Evolutionary conservation across 2,113 vertebrate genomes (phyloP), one percentile per base, ranked within the genome.

Genomic region (Gnathonemus echidnorhynchus): DNA sequence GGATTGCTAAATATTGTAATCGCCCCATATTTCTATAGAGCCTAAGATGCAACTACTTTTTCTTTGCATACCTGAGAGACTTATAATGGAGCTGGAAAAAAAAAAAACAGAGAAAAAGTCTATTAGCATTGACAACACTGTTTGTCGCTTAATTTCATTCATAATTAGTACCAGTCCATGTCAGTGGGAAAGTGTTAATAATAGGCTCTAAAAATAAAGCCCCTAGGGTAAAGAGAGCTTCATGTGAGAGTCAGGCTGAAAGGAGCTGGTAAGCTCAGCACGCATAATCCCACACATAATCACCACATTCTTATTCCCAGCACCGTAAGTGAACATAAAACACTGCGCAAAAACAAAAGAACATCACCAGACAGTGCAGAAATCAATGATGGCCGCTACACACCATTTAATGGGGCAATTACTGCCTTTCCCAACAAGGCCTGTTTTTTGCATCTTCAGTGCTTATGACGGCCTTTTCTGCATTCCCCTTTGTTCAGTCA

Each of bases 401-500:
- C n/a, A 53, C 52, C 15, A 21, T 85, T 31, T 27, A 35, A 31
- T 46, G 9, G 56, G 15, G n/a, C 39, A 58, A 66, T 88, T 35
- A 83, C 86, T 90, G 90, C 91, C 91, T 91, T 87, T 74, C 56
- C 48, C 90, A 9, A 17, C 88, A 52, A 85, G 88, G 62, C 35
- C 31, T 31, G 31, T 17, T 17, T 21, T 15, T 70, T 90, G 86
- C 85, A 15, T 49, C 90, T 80, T 39, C 86, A 89, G 91, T 3
- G 90, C 19, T 52, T 52, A 90, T 74, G 52, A 48, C 88, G 66
- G 19, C 90, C 46, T 42, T 70, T 42, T 53, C 87, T 52, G 91
- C 88, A 89, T 52, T 19, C 85, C 21, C 13, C 87, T 91, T 88
- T 89, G 86, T 91, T 83, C 53, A 85, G 88, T 90, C 92, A 90